Base-by-base conservation (phyloP, 2,797 vertebrate species). In the Arremon aurantiirostris region DNA sequence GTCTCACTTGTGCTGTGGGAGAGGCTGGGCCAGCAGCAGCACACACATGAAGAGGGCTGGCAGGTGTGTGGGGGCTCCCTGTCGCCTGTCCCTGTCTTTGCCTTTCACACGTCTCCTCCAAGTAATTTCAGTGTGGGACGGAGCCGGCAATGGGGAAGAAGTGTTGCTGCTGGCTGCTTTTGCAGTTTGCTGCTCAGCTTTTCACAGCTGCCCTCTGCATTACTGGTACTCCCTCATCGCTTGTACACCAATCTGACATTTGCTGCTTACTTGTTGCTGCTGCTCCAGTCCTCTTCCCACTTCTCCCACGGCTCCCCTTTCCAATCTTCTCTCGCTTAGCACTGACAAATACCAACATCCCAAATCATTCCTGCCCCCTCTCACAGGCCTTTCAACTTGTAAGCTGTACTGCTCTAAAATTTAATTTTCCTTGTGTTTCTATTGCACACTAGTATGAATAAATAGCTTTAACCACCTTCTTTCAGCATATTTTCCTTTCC, bases 1-100 rank as follows among this genome's bases (percentile, higher is more conserved):
- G 57, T 60, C 50, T 73, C 8, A 0, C 37, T 7, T 14, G 37
- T 18, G 69, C 61, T 49, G 65, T 9, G 2, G 49, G 44, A 70
- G 28, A 52, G 1, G 14, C 22, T 27, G 41, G 39, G 50, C 6
- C 4, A 5, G 66, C 61, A 64, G 44, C 71, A 91, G 68, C 68
- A 42, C 41, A 21, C 12, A 20, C 0, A 2, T 4, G 34, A 66
- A 14, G 34, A 66, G 35, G 15, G 42, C 60, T 52, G 80, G 7
- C 0, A 0, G 56, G 23, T 4, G 0, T 24, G 52, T 14, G 57
- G 46, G 4, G 1, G 65, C 57, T 69, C 32, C 63, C 37, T 28
- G 20, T 44, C 3, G 0, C 55, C 47, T 53, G 14, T 61, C 18
- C 49, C 32, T 6, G 2, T 72, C 68, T 46, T 37, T 28, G 28